A percentile compares a stretch with the other conserved stretches of the same genome.
Evolutionary conservation across 2,113 vertebrate species (phyloP).

Genomic region (Psephotus haematonotus): DNA sequence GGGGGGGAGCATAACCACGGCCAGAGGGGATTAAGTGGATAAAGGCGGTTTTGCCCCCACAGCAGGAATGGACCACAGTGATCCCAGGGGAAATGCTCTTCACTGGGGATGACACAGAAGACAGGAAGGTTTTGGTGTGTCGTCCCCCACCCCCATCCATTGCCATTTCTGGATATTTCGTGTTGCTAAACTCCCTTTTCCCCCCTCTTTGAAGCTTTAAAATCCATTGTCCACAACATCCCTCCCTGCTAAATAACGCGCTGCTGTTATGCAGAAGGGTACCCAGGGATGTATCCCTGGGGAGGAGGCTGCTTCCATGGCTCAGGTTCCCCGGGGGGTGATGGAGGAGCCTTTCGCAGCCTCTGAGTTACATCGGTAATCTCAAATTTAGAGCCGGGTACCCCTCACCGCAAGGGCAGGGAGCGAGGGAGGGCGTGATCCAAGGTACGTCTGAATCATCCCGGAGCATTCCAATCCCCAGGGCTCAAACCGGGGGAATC

Average conservation of each 20-base stretch:
- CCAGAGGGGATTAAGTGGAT: rapidly evolving
- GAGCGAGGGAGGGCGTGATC: neutral
- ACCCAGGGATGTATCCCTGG: rapidly evolving
- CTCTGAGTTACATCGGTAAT: neutral
- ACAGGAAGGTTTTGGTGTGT: rapidly evolving
- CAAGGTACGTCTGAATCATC: neutral
- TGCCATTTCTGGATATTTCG: neutral
- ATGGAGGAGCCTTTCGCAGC: neutral
- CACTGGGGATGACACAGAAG: rapidly evolving
- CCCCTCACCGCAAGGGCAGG: rapidly evolving
- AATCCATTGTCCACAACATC: rapidly evolving
- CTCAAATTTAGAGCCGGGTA: neutral
- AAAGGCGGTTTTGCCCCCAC: neutral
- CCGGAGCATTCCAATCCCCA: neutral
- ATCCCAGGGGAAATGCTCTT: neutral
- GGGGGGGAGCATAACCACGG: rapidly evolving
- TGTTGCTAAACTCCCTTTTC: neutral
- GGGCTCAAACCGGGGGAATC: neutral
- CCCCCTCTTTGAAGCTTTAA: neutral
- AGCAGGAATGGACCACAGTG: rapidly evolving
- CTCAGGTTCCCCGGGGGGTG: neutral
- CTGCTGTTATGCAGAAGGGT: neutral
- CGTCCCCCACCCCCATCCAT: rapidly evolving
- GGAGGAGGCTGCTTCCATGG: neutral
- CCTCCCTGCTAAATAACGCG: neutral